phyloP scores from a whole-genome alignment of 2,888 invertebrate species.

The Tenthredo notha region DNA sequence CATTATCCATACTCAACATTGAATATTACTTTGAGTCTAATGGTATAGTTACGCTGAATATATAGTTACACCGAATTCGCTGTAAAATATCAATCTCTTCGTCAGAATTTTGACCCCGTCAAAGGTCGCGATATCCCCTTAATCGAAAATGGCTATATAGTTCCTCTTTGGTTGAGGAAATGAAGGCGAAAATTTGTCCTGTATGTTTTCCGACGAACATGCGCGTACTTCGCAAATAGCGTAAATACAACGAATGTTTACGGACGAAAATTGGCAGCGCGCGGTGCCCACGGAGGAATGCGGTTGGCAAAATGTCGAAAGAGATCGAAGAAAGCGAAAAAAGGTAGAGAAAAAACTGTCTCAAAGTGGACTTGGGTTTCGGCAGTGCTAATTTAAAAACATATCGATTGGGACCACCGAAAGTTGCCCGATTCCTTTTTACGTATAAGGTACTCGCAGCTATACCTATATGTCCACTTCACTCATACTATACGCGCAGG shows the following conservation, averaged over 20 bases:
- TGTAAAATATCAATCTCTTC: no score
- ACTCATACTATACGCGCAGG: neutral
- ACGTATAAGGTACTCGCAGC: neutral
- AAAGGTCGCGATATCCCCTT: no score
- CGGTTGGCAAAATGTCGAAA: slow-evolving; percentile 49
- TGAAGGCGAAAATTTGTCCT: neutral
- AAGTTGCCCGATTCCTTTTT: slow-evolving; percentile 42
- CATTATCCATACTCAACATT: no score
- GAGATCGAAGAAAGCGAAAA: slow-evolving; percentile 35
- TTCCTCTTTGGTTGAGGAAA: neutral
- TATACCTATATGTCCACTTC: neutral
- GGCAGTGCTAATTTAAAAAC: slow-evolving; percentile 23
- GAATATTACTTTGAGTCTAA: no score
- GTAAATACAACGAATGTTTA: neutral
- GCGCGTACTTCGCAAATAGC: neutral
- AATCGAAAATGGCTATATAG: neutral
- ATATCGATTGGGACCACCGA: slow-evolving; percentile 44
- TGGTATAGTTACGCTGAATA: no score
- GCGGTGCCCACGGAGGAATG: slow-evolving; percentile 20
- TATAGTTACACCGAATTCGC: no score
- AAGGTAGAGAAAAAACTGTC: slow-evolving; percentile 37
- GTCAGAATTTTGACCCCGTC: no score
- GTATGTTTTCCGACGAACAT: neutral
- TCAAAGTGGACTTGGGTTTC: slow-evolving; percentile 12
- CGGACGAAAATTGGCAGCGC: neutral